These are phyloP conservation scores for Halesus radiatus DNA, from an alignment of 1,140 invertebrate genomes.

Conservation along the genomic window DNA sequence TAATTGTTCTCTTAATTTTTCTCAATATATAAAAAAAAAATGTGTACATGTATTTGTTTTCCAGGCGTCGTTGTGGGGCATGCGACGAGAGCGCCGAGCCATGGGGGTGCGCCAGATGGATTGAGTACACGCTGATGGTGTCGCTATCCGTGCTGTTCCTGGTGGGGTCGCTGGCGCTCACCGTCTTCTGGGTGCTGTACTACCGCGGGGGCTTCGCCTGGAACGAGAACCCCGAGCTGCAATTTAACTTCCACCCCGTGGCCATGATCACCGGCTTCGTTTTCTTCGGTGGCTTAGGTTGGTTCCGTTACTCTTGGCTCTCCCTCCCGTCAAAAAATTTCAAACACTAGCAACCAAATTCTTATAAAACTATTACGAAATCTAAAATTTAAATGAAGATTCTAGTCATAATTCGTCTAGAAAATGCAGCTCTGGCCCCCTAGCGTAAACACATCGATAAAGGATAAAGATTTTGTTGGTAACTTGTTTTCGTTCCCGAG, in stretches of 20 bases:
- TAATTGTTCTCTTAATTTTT: no score
- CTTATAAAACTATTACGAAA: no score
- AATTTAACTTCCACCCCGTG: slow-evolving; percentile 89
- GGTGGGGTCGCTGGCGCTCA: slow-evolving; percentile 79
- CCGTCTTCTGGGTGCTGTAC: slow-evolving; percentile 85
- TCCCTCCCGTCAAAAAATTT: no score
- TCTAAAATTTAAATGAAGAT: no score
- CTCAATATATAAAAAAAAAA: no score
- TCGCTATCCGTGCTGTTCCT: slow-evolving; percentile 81
- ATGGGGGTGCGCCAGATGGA: slow-evolving; percentile 79
- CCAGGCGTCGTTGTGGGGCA: slow-evolving; percentile 73
- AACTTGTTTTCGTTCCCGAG: no score
- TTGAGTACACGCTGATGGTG: slow-evolving; percentile 81
- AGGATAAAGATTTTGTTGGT: no score
- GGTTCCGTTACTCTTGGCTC: slow-evolving; percentile 67
- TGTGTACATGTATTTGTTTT: slow-evolving; percentile 59
- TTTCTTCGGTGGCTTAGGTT: slow-evolving; percentile 89
- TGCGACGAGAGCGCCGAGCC: slow-evolving; percentile 78
- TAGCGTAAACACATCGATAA: no score
- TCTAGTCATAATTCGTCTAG: no score
- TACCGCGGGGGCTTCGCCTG: slow-evolving; percentile 84
- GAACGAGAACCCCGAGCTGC: slow-evolving; percentile 77
- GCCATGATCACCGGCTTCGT: slow-evolving; percentile 88
- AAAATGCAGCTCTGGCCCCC: no score
- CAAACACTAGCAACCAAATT: no score